Evolutionary conservation across 2,888 invertebrate genomes (phyloP), one percentile per base, ranked within the genome.

Genomic region (Drosophila pullipes): DNA sequence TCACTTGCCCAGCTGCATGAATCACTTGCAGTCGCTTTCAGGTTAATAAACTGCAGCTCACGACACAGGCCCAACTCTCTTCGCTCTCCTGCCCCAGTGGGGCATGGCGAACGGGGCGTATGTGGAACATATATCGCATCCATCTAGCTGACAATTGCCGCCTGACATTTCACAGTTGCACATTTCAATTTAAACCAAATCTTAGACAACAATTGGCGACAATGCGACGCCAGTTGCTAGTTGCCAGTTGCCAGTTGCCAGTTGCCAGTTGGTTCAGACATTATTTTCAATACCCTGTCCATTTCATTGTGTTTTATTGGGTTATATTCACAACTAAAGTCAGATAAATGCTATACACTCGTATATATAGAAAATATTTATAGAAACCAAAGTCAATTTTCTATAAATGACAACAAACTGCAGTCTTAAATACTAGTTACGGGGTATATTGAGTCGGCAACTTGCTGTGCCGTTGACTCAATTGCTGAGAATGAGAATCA

Each of bases 141-240:
- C 85, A 86, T 86, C 85, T 86, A 86, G 86, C 54, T 66, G 88
- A 85, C 90, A 91, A 91, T 91, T 91, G 89, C 66, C 78, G 72
- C 78, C 83, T 92, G 91, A 91, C 91, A 91, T 90, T 85, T 89
- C 77, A 75, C 89, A 91, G 90, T 91, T 92, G 91, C 91, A 92
- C 91, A 91, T 92, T 92, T 92, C 91, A 92, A 92, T 92, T 92
- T 84, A 91, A 91, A 75, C 72, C 61, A 75, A 78, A 81, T 74
- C 81, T 81, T 78, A 82, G 82, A 76, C 71, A 63, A 59, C 74
- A 66, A 69, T 74, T 78, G 72, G 75, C 83, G 83, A 83, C 82
- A 78, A 69, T 71, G 79, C 72, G 82, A 73, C 79, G 84, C 80
- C 79, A 74, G 62, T 60, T 35, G 28, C 54, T 37, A 31, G n/a